Conservation (phyloP, 2,113 vertebrate species). For the Polypterus senegalus region DNA sequence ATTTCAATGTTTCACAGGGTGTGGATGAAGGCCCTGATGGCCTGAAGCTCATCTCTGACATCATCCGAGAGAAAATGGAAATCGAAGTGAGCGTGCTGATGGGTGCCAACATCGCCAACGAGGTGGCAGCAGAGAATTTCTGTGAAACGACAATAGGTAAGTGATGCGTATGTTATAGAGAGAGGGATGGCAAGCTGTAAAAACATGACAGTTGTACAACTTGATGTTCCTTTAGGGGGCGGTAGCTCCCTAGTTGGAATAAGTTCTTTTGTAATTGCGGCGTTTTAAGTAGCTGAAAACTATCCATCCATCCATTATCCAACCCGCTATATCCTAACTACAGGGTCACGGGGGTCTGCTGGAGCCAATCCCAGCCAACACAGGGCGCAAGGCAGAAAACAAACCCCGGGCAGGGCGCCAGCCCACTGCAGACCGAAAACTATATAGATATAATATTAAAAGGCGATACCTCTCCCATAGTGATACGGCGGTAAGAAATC, state of each 20-base stretch:
- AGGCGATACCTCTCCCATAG: too few relatives aligned
- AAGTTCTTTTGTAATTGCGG: neutral
- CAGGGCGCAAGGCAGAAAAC: too few relatives aligned
- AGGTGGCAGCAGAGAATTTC: slow-evolving; percentile 73
- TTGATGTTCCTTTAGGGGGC: neutral
- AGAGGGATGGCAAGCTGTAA: neutral
- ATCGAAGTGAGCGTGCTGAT: slow-evolving; percentile 72
- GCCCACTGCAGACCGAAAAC: too few relatives aligned
- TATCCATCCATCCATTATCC: neutral
- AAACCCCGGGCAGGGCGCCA: too few relatives aligned
- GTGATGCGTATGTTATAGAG: neutral
- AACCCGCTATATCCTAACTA: too few relatives aligned
- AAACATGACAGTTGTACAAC: neutral
- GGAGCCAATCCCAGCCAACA: too few relatives aligned
- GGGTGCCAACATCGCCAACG: slow-evolving; percentile 73
- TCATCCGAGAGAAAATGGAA: slow-evolving; percentile 64
- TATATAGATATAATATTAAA: too few relatives aligned
- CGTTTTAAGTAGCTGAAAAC: neutral
- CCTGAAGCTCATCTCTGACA: slow-evolving; percentile 65
- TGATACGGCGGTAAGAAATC: too few relatives aligned
- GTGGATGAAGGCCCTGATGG: slow-evolving; percentile 57
- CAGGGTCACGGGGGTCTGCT: too few relatives aligned
- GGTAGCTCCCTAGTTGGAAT: neutral
- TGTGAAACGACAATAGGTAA: slow-evolving; percentile 74
- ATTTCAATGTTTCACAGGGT: slow-evolving; percentile 37